Base-by-base conservation (phyloP, 2,113 vertebrate genomes). In the Xyliphius kryptos region DNA sequence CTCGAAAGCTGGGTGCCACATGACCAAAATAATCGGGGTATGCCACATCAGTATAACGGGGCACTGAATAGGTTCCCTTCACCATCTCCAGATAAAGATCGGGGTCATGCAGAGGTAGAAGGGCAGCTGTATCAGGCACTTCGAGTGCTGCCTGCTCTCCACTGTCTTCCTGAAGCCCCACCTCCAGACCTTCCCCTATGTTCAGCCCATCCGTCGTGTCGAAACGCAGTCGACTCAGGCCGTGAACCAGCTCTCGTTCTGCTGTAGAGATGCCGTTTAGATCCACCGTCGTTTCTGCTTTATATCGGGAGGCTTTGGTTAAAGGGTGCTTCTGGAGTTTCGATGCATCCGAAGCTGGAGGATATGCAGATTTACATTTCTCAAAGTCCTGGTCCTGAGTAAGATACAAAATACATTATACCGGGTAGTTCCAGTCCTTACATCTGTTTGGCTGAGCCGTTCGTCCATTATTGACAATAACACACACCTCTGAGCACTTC, bases 21-120 rank as follows among this genome's bases (percentile, higher is more conserved):
- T 98, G 95, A 36, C 96, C 96, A 79, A 94, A 99, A 83, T 98
- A 99, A 83, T 99, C 96, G 41, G 96, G 96, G 77, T 98, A 99
- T 47, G 93, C 95, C 72, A 98, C 93, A 73, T 99, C 95, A 40
- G 91, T 86, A 54, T 97, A 99, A 37, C 86, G 85, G 1, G 91
- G 94, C 43, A 98, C 88, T 44, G 96, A 98, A 51, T 75, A 83
- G 0, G 95, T 99, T 15, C 61, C 86, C 80, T 95, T 99, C 66
- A 94, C 91, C 85, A 93, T 90, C 72, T 93, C 91, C 55, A 98
- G 86, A 47, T 99, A 99, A 17, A 99, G 89, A 71, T 98, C 94
- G 15, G 91, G 85, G 79, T 99, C 93, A 16, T 99, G 95, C 60
- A 97, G 83, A 0, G 92, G 85, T 49, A 92, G 87, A 26, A 91